A percentile compares a stretch with the other conserved stretches of the same genome.
Evolutionary conservation across 2,113 vertebrate genomes (phyloP).

Genomic region (Gnathonemus echidnorhynchus): DNA sequence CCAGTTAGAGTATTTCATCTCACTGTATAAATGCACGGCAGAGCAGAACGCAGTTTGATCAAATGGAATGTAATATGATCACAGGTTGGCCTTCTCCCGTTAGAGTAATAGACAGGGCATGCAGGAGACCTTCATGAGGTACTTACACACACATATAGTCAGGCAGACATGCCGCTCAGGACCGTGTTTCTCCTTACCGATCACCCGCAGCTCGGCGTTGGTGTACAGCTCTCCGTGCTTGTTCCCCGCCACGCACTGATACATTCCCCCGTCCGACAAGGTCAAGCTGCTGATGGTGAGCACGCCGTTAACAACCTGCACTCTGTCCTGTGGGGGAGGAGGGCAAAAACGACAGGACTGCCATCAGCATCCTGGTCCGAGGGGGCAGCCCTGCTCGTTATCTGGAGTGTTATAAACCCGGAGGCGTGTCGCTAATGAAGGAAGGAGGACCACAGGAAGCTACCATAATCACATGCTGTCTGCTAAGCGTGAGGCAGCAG

Average conservation of each 20-base stretch:
- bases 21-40: neutral
- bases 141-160: neutral
- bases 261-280: constrained; percentile 84
- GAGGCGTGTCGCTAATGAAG: neutral
- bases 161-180: neutral
- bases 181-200: constrained; percentile 59
- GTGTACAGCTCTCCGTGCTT: constrained; percentile 74
- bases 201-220: constrained; percentile 82
- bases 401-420: neutral
- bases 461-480: neutral
- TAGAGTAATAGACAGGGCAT: neutral
- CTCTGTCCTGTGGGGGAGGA: constrained; percentile 68
- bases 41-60: neutral
- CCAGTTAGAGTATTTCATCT: neutral
- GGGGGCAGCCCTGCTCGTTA: neutral
- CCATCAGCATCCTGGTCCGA: neutral
- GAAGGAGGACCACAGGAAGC: neutral
- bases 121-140: neutral
- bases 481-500: neutral
- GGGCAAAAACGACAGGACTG: neutral
- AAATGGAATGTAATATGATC: neutral
- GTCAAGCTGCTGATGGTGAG: constrained; percentile 74
- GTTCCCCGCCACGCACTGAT: constrained; percentile 91
- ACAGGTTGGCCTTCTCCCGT: neutral
- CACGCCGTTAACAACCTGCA: constrained; percentile 77